A percentile compares a stretch with the other conserved stretches of the same genome.
Conservation (phyloP, 2,888 invertebrate species). For the Pemphredon lugubris region DNA sequence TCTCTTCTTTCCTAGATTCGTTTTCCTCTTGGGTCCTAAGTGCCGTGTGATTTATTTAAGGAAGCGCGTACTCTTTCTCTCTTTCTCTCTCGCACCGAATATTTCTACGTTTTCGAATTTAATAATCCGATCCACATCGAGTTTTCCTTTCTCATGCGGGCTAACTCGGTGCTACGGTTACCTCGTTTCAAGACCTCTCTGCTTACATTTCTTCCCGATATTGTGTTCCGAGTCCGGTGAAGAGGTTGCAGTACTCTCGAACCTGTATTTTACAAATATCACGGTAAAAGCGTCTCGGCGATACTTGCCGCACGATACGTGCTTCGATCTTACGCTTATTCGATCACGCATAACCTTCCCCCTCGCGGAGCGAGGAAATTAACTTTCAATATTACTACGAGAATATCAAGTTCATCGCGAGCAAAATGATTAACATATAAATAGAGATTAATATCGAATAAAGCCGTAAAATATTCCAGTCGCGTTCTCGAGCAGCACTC, state of each 20-base stretch:
- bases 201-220: no score
- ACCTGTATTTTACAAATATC: no score
- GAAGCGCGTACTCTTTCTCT: no score
- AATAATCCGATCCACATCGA: not conserved
- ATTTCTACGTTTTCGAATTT: constrained; percentile 1
- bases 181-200: no score
- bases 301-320: no score
- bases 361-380: not conserved
- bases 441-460: constrained; percentile 19
- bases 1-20: constrained; percentile 1
- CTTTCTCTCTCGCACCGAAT: not conserved
- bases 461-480: not conserved
- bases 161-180: not conserved
- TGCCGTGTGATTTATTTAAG: constrained; percentile 59
- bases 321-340: no score
- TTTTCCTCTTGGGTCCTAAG: constrained; percentile 43
- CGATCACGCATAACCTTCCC: no score
- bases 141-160: not conserved
- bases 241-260: no score
- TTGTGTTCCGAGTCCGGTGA: no score
- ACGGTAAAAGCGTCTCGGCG: no score
- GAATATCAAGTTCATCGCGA: not conserved
- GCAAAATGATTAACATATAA: constrained; percentile 40
- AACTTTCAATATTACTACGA: not conserved
- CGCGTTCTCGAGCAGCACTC: not conserved